These are phyloP conservation scores for Zophobas morio DNA, from an alignment of 1,140 invertebrate genomes.

Conservation along the genomic window DNA sequence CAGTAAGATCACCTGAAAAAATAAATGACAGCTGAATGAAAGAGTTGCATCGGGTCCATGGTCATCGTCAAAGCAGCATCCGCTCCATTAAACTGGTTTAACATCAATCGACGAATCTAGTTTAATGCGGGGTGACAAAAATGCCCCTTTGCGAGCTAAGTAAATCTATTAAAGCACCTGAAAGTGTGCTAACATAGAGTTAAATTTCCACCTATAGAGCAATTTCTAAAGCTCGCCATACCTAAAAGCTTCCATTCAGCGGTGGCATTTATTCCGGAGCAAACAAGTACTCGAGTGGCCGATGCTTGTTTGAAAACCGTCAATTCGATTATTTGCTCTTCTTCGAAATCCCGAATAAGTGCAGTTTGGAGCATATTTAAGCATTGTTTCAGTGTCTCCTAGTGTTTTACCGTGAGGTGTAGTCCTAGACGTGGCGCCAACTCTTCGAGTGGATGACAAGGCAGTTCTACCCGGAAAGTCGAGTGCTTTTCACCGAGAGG, in stretches of 20 bases:
- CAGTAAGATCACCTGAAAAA: slow-evolving; percentile 26
- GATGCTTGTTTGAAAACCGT: slow-evolving; percentile 39
- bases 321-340: slow-evolving; percentile 38
- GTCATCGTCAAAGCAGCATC: slow-evolving; percentile 27
- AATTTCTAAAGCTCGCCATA: background rate
- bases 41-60: slow-evolving; percentile 29
- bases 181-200: background rate
- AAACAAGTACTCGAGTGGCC: slow-evolving; percentile 28
- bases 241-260: slow-evolving; percentile 41
- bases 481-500: slow-evolving; percentile 12
- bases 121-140: too few species aligned
- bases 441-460: slow-evolving; percentile 30
- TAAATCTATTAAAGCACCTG: too few species aligned
- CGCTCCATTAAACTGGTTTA: slow-evolving; percentile 25
- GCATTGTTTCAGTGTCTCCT: slow-evolving; percentile 31
- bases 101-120: too few species aligned
- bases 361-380: slow-evolving; percentile 40
- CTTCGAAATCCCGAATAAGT: slow-evolving; percentile 33
- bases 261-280: slow-evolving; percentile 37
- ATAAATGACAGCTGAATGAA: slow-evolving; percentile 36
- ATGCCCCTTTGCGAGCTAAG: too few species aligned
- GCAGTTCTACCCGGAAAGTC: background rate
- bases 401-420: slow-evolving; percentile 6
- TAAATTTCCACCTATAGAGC: slow-evolving; percentile 1
- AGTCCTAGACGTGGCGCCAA: slow-evolving; percentile 31